Conservation (phyloP, 2,888 invertebrate species). For the Seira sanloemensis region DNA sequence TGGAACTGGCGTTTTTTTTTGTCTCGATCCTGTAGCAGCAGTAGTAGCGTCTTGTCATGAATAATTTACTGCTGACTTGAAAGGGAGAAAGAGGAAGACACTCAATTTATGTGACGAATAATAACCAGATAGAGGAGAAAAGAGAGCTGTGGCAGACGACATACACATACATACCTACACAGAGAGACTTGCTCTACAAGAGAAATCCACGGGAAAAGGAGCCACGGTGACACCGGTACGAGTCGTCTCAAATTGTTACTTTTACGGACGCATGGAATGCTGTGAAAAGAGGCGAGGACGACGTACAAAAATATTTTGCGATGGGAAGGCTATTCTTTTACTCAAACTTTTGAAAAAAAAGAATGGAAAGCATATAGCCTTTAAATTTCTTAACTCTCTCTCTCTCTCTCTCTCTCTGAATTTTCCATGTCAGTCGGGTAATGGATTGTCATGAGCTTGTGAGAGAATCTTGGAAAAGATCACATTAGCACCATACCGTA, state of each 20-base stretch:
- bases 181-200: too few relatives aligned
- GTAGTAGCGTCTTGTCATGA: conserved; percentile 62
- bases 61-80: conserved; percentile 65
- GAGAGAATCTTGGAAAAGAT: conserved; percentile 51
- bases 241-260: conserved; percentile 38
- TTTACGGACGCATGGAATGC: conserved; percentile 50
- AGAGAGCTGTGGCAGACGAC: conserved; percentile 56
- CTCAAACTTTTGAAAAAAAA: neutral
- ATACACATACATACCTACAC: conserved; percentile 56
- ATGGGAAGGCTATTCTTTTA: neutral
- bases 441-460: conserved; percentile 61
- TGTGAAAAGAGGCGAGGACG: neutral
- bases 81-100: conserved; percentile 46
- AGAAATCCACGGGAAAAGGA: conserved; percentile 44
- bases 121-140: too few relatives aligned
- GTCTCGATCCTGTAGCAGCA: too few relatives aligned
- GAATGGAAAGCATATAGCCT: neutral
- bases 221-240: conserved; percentile 48
- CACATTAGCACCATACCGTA: conserved; percentile 39
- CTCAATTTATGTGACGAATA: conserved; percentile 66
- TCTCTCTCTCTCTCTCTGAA: neutral
- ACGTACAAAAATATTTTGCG: neutral
- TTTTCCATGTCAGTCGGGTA: conserved; percentile 57
- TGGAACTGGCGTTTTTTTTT: conserved; percentile 43
- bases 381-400: neutral